These are phyloP conservation scores for Hirtodrosophila trivittata DNA, from an alignment of 2,888 invertebrate genomes.

Conservation along the genomic window DNA sequence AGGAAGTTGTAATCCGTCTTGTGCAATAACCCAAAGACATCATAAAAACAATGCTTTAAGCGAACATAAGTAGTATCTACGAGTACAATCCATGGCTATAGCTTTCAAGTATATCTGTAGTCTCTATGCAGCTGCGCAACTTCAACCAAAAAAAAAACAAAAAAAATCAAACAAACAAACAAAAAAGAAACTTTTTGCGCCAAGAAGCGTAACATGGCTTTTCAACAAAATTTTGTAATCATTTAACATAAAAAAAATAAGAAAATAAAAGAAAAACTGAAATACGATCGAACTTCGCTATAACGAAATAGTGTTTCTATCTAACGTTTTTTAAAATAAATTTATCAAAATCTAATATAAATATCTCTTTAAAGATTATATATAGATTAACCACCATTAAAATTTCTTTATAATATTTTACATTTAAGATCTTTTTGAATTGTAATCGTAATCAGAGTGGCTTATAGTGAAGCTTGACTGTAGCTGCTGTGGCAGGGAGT, in stretches of 20 bases:
- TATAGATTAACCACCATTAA: too few species aligned
- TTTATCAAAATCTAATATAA: too few species aligned
- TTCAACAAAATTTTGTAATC: slow-evolving; percentile 79
- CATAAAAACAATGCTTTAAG: slow-evolving; percentile 30
- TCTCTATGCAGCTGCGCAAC: slow-evolving; percentile 72
- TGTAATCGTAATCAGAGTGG: slow-evolving; percentile 6
- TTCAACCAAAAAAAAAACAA: slow-evolving; percentile 22
- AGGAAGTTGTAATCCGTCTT: slow-evolving; percentile 63
- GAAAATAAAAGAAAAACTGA: slow-evolving; percentile 29
- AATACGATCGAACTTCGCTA: slow-evolving; percentile 6
- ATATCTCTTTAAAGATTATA: too few species aligned
- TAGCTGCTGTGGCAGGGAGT: slow-evolving; percentile 46
- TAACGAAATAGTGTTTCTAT: slow-evolving; percentile 1
- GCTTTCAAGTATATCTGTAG: slow-evolving; percentile 16
- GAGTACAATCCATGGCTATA: slow-evolving; percentile 15
- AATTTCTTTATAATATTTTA: too few species aligned
- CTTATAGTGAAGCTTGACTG: slow-evolving; percentile 5
- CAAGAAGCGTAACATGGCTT: slow-evolving; percentile 78
- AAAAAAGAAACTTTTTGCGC: slow-evolving; percentile 75
- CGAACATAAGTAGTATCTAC: slow-evolving; percentile 11
- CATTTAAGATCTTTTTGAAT: too few species aligned
- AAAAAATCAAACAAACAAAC: slow-evolving; percentile 20
- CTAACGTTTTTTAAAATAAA: too few species aligned
- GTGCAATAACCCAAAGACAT: slow-evolving; percentile 56
- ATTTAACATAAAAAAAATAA: slow-evolving; percentile 63